These are phyloP conservation scores for Paguma larvata DNA, from an alignment of 2,797 vertebrate species.

Conservation along the genomic window DNA sequence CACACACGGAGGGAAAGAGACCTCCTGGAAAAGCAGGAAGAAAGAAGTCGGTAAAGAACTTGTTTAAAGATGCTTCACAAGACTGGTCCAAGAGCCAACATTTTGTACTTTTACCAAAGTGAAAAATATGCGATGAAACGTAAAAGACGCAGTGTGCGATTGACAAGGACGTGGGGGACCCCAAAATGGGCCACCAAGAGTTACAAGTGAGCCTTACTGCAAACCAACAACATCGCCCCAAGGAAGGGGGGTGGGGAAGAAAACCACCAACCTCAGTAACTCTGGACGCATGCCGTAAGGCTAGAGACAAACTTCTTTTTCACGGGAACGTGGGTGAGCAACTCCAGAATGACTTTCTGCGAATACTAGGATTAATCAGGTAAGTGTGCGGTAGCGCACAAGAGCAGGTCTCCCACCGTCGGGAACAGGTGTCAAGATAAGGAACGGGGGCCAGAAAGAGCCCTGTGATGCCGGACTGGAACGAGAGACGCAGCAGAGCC, in stretches of 20 bases:
- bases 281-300: background rate
- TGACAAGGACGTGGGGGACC: background rate
- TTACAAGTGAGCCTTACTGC: background rate
- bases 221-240: background rate
- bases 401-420: background rate
- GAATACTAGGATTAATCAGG: background rate
- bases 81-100: background rate
- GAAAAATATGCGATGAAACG: background rate
- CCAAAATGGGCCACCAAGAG: background rate
- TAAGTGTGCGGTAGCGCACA: background rate
- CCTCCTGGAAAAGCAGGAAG: background rate
- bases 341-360: background rate
- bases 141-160: conserved; percentile 5
- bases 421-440: background rate
- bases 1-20: background rate
- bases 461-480: background rate
- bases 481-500: background rate
- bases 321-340: background rate
- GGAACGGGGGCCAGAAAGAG: background rate
- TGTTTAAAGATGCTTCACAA: background rate
- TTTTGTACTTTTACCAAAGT: background rate
- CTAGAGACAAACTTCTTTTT: background rate
- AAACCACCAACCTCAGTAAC: background rate
- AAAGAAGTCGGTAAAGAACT: background rate
- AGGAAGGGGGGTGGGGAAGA: background rate